Evolutionary conservation across 92 coral and sea anemone genomes (phyloP), one percentile per base, ranked within the genome.

Genomic region (Desmophyllum pertusum): DNA sequence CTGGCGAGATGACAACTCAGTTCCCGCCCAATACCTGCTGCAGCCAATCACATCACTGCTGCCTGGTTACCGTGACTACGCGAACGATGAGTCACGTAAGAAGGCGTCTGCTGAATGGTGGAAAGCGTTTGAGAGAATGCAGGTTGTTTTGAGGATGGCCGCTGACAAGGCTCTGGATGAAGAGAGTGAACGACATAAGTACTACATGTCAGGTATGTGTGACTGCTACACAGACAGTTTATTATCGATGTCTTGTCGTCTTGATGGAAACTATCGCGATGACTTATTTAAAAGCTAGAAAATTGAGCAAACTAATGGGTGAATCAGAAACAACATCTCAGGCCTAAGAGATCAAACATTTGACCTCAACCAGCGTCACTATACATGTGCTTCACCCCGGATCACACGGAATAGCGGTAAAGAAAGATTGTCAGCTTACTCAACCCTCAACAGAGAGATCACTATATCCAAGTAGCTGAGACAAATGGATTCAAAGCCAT

Each of bases 41-140:
- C 98, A 92, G 71, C 98, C 95, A 87, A 90, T 92, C 75, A 94
- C 95, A 18, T 89, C 88, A 11, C 52, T 87, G 36, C 70, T 94
- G 55, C 98, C 98, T 57, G 79, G 88, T 66, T 94, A 94, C 61
- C 95, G 95, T 53, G 81, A 89, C 73, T 75, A 90, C 25, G 91
- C 84, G 43, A 88, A 92, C 53, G 84, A 82, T 7, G 93, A 88
- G 69, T 73, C 86, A 76, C 87, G 87, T n/a, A 94, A 92, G 83
- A 87, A 90, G 70, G 98, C 98, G 43, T 91, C 97, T 6, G 78
- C 83, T 45, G 91, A 87, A 65, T 94, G 98, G 97, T 93, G 97
- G 97, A 37, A 88, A 4, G 93, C 89, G 67, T 88, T 94, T 94
- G 85, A 93, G 88, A 85, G 92, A 74, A 87, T 94, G 94, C 98